Percentiles rank a stretch among this genome's conserved stretches.
These are phyloP conservation scores for Eulemur rubriventer DNA, from an alignment of 2,797 vertebrate species.

Conservation along the genomic window DNA sequence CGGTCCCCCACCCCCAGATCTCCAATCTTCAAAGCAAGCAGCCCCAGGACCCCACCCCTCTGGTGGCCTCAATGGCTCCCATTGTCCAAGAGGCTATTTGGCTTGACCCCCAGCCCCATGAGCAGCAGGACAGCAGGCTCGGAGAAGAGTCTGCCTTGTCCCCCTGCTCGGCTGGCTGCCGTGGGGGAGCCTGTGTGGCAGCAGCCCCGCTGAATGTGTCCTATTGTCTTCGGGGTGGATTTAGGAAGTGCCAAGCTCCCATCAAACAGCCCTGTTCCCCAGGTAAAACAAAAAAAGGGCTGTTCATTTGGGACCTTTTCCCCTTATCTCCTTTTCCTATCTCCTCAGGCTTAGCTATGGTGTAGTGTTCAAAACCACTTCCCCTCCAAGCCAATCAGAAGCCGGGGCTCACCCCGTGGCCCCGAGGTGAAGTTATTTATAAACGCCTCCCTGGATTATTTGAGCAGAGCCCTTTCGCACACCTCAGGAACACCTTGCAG, in stretches of 20 bases:
- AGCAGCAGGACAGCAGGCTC: constrained; percentile 49
- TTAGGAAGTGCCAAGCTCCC: constrained; percentile 82
- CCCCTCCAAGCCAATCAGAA: constrained; percentile 86
- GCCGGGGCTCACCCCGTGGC: constrained; percentile 84
- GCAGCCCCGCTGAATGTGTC: constrained; percentile 83
- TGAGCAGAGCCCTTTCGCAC: constrained; percentile 84
- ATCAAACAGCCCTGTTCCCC: constrained; percentile 84
- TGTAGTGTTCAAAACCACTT: constrained; percentile 87
- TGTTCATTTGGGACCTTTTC: constrained; percentile 85
- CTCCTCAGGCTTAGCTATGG: constrained; percentile 84
- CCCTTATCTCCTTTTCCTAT: constrained; percentile 88
- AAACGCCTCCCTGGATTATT: constrained; percentile 87
- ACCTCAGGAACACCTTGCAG: constrained; percentile 83
- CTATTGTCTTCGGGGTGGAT: constrained; percentile 85
- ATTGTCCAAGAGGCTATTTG: constrained; percentile 81
- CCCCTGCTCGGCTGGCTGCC: constrained; percentile 31
- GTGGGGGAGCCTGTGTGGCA: constrained; percentile 67
- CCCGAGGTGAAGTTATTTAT: constrained; percentile 88
- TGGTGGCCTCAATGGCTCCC: constrained; percentile 81
- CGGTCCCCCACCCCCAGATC: constrained; percentile 22
- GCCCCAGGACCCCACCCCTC: constrained; percentile 59
- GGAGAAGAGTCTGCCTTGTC: constrained; percentile 67
- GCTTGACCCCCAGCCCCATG: constrained; percentile 70
- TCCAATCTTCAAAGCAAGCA: constrained; percentile 74
- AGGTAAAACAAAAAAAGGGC: constrained; percentile 85